A percentile compares a stretch with the other conserved stretches of the same genome.
Conservation (phyloP, 2,888 invertebrate genomes). For the Vanessa cardui region DNA sequence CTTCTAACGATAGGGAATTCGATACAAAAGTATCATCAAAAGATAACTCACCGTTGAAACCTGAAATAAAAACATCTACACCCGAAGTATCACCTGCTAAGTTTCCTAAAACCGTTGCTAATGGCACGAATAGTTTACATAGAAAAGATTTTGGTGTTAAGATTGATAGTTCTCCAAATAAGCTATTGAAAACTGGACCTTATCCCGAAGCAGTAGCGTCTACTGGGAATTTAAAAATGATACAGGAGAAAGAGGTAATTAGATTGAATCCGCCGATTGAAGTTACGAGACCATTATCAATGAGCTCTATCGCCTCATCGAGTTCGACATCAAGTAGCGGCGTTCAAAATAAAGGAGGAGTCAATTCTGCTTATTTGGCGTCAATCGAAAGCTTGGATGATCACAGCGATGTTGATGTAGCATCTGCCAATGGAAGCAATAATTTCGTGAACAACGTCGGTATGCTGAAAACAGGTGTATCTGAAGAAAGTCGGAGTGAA, state of each 20-base stretch:
- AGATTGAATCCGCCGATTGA: constrained; percentile 80
- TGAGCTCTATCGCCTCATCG: constrained; percentile 90
- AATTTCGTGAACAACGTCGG: constrained; percentile 72
- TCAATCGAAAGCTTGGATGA: constrained; percentile 94
- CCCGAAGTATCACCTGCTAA: constrained; percentile 62
- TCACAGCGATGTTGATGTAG: constrained; percentile 88
- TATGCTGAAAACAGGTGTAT: constrained; percentile 58
- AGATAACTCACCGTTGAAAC: constrained; percentile 67
- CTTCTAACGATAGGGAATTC: constrained; percentile 78
- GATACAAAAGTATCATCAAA: constrained; percentile 74
- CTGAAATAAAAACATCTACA: constrained; percentile 54
- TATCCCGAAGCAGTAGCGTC: constrained; percentile 72
- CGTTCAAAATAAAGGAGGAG: constrained; percentile 84
- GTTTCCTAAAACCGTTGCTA: constrained; percentile 55
- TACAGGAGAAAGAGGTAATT: constrained; percentile 70
- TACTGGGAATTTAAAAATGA: constrained; percentile 71
- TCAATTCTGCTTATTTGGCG: constrained; percentile 91
- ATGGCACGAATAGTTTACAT: constrained; percentile 69
- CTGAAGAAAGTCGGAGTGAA: constrained; percentile 64
- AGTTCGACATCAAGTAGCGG: constrained; percentile 86
- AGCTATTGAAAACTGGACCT: constrained; percentile 61
- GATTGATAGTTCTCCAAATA: constrained; percentile 58
- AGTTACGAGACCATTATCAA: constrained; percentile 87
- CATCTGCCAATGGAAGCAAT: constrained; percentile 73
- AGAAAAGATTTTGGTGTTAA: constrained; percentile 64